Evolutionary conservation across 2,113 vertebrate genomes (phyloP), one percentile per base, ranked within the genome.

Genomic region (Ia io): DNA sequence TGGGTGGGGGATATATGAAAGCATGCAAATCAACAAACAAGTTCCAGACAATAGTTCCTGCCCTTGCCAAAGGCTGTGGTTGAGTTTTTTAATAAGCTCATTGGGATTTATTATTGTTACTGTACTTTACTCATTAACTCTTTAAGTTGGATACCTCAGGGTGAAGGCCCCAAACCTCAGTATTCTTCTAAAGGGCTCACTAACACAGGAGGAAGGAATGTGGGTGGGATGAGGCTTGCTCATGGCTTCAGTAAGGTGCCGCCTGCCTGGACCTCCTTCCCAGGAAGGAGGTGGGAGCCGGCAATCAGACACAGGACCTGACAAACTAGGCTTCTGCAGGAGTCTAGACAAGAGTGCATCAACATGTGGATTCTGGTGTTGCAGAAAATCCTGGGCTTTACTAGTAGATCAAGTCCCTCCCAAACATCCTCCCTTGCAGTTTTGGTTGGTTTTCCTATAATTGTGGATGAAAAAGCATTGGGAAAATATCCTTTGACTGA

Each of bases 61-160:
- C 63, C 70, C 51, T 95, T 96, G 96, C 97, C 97, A 96, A 95
- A 80, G 73, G 73, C 1, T 97, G 97, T 80, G 96, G 96, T 88
- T 90, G 56, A 4, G 42, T 22, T 69, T 95, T 85, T 94, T 95
- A 95, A 87, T 90, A 86, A 97, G 67, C 49, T 97, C 78, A 94
- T 93, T 97, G 96, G 71, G 88, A 90, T 65, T 94, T 90, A 95
- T 80, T 95, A 94, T 96, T 92, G 51, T 97, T 93, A 94, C 84
- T 92, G 37, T 95, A 73, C 30, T 96, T 96, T 92, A 92, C 88
- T 95, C 73, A 92, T 83, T 93, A 96, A 93, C 67, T 95, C 69
- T 95, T 95, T 95, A 96, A 97, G 94, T 95, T 93, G 90, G 67
- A 37, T 74, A 88, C 76, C 90, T 88, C 85, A 4, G 93, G 80